Evolutionary conservation across 2,797 vertebrate genomes (phyloP), one percentile per base, ranked within the genome.

Genomic region (Hoplostethus mediterraneus): DNA sequence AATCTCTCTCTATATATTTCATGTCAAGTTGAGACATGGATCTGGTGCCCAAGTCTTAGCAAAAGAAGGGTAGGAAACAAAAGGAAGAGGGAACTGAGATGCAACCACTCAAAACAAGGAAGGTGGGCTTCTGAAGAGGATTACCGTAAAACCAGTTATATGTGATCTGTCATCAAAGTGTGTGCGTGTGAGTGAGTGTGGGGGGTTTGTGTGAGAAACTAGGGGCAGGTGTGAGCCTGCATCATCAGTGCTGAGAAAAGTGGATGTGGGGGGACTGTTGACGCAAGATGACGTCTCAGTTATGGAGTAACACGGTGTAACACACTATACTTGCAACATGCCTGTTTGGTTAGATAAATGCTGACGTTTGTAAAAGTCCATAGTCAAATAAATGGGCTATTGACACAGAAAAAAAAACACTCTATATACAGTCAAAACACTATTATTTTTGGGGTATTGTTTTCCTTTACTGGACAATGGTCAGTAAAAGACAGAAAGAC

Each of bases 291-390:
- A 86, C 51, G 38, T 83, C 74, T 60, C 6, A 57, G n/a, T 48
- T 62, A 25, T n/a, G 68, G 42, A 86, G 81, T 80, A 61, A 84
- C 81, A 90, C 49, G 61, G 44, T 28, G 36, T 40, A 72, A 52
- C 67, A 76, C 54, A 73, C 33, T 73, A 13, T 11, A 6, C 49
- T 63, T 51, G 61, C 73, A 82, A 66, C 38, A 73, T 44, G 10
- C 6, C n/a, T 36, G 17, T 8, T 40, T 52, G 6, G 33, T 40
- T 52, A 21, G 16, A 36, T 36, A 31, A 57, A 48, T 5, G 2
- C 42, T 76, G 58, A 48, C 53, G 40, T 67, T 61, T 45, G 0
- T 33, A 38, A 57, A 14, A 77, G 21, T 14, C 25, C 25, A 48
- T 42, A 28, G 28, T 28, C 28, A 0, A 28, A 28, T 28, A 28